phyloP scores from a whole-genome alignment of 2,888 invertebrate genomes.

The Crepidodera aurea region DNA sequence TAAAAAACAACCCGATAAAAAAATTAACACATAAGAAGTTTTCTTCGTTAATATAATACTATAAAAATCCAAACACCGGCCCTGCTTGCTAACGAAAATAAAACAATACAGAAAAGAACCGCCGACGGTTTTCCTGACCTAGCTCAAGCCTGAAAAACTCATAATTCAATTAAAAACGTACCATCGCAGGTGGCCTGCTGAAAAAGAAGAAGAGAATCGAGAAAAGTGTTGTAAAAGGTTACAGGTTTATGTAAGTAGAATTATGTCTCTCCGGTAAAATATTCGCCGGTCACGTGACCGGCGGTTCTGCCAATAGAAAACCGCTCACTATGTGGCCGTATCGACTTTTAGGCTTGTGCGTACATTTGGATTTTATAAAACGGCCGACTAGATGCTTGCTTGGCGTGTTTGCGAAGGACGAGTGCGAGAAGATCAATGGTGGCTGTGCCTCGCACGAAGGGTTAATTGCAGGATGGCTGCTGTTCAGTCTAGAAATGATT shows the following conservation, averaged over 20 bases:
- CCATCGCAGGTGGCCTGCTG: constrained; percentile 40
- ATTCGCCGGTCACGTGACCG: constrained; percentile 43
- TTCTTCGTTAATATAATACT: too few species aligned
- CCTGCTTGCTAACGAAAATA: neutral
- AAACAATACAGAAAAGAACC: neutral
- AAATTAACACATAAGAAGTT: too few species aligned
- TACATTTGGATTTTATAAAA: constrained; percentile 44
- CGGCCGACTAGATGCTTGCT: constrained; percentile 40
- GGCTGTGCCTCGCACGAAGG: constrained; percentile 4
- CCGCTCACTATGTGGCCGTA: constrained; percentile 41
- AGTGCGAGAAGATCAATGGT: constrained; percentile 37
- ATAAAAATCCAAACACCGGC: too few species aligned
- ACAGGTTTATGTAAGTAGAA: constrained; percentile 31
- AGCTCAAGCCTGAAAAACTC: constrained; percentile 50
- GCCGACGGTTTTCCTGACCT: constrained; percentile 43
- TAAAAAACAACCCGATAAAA: too few species aligned
- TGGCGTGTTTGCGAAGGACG: constrained; percentile 37
- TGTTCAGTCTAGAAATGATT: constrained; percentile 10
- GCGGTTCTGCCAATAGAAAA: constrained; percentile 44
- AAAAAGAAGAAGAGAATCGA: constrained; percentile 44
- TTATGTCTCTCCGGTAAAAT: constrained; percentile 35
- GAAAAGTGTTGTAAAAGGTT: constrained; percentile 39
- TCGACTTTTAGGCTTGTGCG: constrained; percentile 49
- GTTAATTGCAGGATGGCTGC: constrained; percentile 13
- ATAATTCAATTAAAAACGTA: constrained; percentile 53